Conservation (phyloP, 1,140 invertebrate genomes). For the Drosophila lowei region DNA sequence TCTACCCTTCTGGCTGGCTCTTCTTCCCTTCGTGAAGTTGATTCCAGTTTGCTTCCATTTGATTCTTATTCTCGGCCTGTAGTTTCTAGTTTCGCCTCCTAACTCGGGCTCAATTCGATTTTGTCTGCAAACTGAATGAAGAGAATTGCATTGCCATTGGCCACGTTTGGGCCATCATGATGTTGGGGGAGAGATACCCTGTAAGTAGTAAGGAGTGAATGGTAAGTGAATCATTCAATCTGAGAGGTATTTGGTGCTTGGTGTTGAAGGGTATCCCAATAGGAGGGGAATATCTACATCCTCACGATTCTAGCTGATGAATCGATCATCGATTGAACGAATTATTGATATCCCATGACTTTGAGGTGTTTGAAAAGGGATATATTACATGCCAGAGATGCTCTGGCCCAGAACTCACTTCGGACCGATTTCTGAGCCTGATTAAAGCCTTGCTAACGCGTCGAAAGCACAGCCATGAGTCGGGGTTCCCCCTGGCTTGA, state of each 20-base stretch:
- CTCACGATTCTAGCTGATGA: no score
- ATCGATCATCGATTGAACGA: no score
- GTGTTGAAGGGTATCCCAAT: no score
- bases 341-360: no score
- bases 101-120: slow-evolving; percentile 71
- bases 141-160: slow-evolving; percentile 66
- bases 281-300: no score
- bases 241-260: no score
- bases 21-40: slow-evolving; percentile 20
- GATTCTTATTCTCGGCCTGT: slow-evolving; percentile 46
- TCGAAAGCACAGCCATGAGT: slow-evolving; percentile 20
- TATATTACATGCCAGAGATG: no score
- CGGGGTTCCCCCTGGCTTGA: slow-evolving; percentile 8
- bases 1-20: slow-evolving; percentile 8
- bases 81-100: slow-evolving; percentile 50
- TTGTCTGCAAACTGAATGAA: slow-evolving; percentile 72
- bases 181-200: slow-evolving; percentile 13
- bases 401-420: no score
- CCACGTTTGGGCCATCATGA: slow-evolving; percentile 26
- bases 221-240: no score
- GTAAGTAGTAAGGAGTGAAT: not conserved
- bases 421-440: no score
- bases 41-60: slow-evolving; percentile 45
- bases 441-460: slow-evolving; percentile 21
- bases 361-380: no score